Evolutionary conservation across 92 coral and sea anemone species (phyloP), one percentile per base, ranked within the genome.

Genomic region (Siderastrea radians): DNA sequence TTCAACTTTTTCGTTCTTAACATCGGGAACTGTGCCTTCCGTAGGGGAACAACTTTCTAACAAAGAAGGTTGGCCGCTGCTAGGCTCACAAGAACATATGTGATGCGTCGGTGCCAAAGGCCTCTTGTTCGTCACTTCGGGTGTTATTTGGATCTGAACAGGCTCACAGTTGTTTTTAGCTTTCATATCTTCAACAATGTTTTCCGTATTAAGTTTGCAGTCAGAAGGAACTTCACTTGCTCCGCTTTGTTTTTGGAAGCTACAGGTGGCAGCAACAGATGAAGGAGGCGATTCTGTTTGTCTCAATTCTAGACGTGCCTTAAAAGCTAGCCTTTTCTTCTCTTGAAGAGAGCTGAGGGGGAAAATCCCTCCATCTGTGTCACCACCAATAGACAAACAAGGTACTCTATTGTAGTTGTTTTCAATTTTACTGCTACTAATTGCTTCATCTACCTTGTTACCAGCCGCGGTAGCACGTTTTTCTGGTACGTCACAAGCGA

Each of bases 141-240:
- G 55, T n/a, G 86, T 82, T 17, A 58, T 26, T 45, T 53, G 46
- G 71, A 47, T 55, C 55, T 55, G 16, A 69, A 26, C 85, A 43
- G 85, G 11, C 15, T 17, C 76, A 54, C 74, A 53, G 58, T 53
- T 68, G 7, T 1, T 17, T 9, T 68, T 8, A 6, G 1, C 3
- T 12, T 49, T 49, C 6, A 71, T 4, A 14, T 45, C 50, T 55
- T 50, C 14, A 38, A 14, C 16, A 51, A 16, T 15, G 7, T 4
- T 79, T n/a, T 51, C 61, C 73, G 49, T 11, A 68, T 49, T 68
- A 9, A 44, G 8, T 13, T 14, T 69, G 74, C 60, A 61, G 6
- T 78, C 16, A 16, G 16, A 15, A 49, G 13, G 14, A n/a, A 17
- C 5, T 38, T 51, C 74, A 9, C 49, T 80, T 26, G 44, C 12